A percentile compares a stretch with the other conserved stretches of the same genome.
These are phyloP conservation scores for Lordiphosa stackelbergi DNA, from an alignment of 1,140 invertebrate species.

Conservation along the genomic window DNA sequence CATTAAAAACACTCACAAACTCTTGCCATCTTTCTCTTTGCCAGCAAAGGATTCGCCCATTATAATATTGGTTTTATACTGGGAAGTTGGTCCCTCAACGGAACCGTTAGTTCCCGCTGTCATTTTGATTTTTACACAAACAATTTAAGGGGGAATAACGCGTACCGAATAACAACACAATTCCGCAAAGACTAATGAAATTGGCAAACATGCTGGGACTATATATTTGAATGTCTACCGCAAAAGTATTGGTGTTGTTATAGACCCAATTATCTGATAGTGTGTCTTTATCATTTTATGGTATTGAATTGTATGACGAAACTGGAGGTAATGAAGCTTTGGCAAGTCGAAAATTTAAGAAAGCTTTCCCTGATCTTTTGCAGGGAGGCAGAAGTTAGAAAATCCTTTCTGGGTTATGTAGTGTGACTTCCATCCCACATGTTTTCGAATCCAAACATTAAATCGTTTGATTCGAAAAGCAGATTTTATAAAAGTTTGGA, in stretches of 20 bases:
- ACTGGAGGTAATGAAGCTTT: background rate
- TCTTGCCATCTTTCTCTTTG: constrained; percentile 42
- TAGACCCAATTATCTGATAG: constrained; percentile 1
- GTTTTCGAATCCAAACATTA: too few species aligned
- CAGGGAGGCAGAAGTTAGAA: too few species aligned
- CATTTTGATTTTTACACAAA: constrained; percentile 24
- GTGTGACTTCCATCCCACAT: too few species aligned
- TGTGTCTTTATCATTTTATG: too few species aligned
- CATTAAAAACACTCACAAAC: constrained; percentile 56
- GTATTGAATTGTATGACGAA: background rate
- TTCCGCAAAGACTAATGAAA: constrained; percentile 2
- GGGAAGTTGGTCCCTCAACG: constrained; percentile 46
- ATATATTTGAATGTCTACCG: constrained; percentile 4
- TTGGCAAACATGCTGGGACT: constrained; percentile 2
- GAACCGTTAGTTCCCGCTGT: constrained; percentile 46
- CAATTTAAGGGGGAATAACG: too few species aligned
- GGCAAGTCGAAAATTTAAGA: too few species aligned
- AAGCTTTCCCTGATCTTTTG: too few species aligned
- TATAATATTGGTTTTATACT: constrained; percentile 62
- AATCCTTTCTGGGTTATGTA: too few species aligned
- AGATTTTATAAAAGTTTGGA: too few species aligned
- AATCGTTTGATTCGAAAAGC: too few species aligned
- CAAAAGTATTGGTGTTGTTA: background rate
- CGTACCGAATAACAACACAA: background rate
- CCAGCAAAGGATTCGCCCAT: constrained; percentile 40